Percentiles rank a stretch among this genome's conserved stretches.
These are phyloP conservation scores for Tragulus kanchil DNA, from an alignment of 2,113 vertebrate species.

Conservation along the genomic window DNA sequence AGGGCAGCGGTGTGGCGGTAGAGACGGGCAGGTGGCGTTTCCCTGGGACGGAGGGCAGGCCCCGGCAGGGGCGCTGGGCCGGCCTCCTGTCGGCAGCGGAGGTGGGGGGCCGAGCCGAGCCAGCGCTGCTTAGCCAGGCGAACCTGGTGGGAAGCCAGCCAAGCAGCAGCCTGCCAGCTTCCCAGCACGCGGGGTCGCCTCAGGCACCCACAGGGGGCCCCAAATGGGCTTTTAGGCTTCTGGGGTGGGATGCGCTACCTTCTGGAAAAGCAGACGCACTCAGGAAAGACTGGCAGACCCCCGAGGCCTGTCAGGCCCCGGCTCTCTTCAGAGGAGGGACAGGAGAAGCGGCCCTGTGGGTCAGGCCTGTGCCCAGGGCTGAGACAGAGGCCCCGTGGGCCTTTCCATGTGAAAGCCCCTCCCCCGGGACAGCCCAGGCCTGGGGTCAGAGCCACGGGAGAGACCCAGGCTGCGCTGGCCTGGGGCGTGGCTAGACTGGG, in stretches of 20 bases:
- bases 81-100: background rate
- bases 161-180: conserved; percentile 10
- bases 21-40: background rate
- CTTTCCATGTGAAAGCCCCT: background rate
- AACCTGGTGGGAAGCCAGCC: background rate
- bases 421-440: background rate
- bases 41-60: background rate
- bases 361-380: background rate
- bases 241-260: background rate
- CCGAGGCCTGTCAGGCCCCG: background rate
- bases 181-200: conserved; percentile 3
- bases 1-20: background rate
- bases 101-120: background rate
- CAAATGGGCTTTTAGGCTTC: conserved; percentile 74
- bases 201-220: background rate
- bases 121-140: background rate
- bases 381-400: accelerated
- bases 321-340: background rate
- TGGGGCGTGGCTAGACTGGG: background rate
- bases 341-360: background rate
- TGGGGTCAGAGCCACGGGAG: background rate
- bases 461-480: background rate
- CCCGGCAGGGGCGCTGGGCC: no score
- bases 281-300: conserved; percentile 49
- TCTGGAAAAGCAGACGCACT: conserved; percentile 38